A percentile compares a stretch with the other conserved stretches of the same genome.
phyloP scores from a whole-genome alignment of 2,113 vertebrate genomes.

The Dipodomys ordii region DNA sequence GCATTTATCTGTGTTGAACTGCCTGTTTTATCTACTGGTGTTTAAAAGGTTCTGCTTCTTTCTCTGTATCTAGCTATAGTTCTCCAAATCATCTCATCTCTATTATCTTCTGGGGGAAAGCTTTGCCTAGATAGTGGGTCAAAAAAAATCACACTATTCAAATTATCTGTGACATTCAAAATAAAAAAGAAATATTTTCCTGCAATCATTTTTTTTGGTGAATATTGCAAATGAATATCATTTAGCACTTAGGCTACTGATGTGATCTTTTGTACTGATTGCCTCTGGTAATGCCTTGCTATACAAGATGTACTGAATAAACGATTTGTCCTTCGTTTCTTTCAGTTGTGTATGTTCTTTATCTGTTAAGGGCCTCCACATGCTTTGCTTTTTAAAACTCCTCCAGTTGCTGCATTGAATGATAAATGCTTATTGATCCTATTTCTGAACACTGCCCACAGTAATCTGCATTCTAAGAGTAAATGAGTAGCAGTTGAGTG shows the following conservation, averaged over 20 bases:
- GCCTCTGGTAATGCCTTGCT: constrained; percentile 39
- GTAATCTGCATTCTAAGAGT: not conserved
- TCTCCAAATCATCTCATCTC: constrained; percentile 70
- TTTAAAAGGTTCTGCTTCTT: constrained; percentile 78
- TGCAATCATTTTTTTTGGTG: constrained; percentile 68
- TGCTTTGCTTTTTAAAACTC: constrained; percentile 70
- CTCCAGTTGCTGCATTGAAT: constrained; percentile 62
- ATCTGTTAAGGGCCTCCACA: constrained; percentile 40
- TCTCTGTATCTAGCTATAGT: constrained; percentile 52
- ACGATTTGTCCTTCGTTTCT: constrained; percentile 50
- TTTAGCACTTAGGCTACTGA: constrained; percentile 55
- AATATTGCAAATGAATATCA: constrained; percentile 68
- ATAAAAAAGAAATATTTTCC: constrained; percentile 46
- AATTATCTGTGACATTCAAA: constrained; percentile 77
- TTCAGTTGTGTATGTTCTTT: constrained; percentile 71
- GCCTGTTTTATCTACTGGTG: constrained; percentile 75
- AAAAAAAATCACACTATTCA: constrained; percentile 68
- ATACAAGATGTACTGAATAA: constrained; percentile 66
- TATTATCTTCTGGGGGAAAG: constrained; percentile 76
- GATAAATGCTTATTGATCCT: constrained; percentile 53
- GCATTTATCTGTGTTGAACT: constrained; percentile 76
- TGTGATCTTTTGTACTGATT: constrained; percentile 50
- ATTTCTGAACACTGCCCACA: constrained; percentile 63
- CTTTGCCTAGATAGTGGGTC: constrained; percentile 70
- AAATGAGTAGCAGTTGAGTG: not conserved